Conservation (phyloP, 92 coral and sea anemone genomes). For the Pocillopora meandrina region DNA sequence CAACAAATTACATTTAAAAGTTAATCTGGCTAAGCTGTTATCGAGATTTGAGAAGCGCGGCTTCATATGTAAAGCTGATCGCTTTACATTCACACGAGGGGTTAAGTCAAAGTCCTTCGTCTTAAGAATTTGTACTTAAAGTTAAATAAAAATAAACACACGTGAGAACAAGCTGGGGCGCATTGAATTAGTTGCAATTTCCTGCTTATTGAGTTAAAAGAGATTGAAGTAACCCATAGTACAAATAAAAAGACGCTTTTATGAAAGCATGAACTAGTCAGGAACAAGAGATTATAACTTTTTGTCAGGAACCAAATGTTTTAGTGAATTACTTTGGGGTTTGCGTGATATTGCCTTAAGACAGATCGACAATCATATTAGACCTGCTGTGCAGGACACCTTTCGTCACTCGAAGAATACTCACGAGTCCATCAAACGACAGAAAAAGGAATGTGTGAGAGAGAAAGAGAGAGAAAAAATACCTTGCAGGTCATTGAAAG, state of each 20-base stretch:
- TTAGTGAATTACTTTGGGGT: background rate
- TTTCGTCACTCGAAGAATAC: background rate
- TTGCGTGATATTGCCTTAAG: background rate
- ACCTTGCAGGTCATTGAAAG: too few relatives aligned
- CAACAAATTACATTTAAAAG: background rate
- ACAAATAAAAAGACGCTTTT: background rate
- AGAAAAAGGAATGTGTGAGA: background rate
- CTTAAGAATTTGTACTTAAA: background rate
- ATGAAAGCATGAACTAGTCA: background rate
- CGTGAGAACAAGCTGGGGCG: background rate
- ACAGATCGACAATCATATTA: background rate
- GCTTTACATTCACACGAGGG: background rate
- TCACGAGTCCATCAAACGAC: background rate
- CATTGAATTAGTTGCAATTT: background rate
- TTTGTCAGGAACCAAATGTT: background rate
- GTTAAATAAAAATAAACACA: background rate
- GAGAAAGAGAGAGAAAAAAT: too few relatives aligned
- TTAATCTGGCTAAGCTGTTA: background rate
- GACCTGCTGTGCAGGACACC: background rate
- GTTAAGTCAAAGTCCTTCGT: background rate
- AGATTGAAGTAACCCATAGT: background rate
- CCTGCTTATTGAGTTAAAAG: background rate
- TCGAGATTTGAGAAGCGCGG: background rate
- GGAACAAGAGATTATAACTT: too few relatives aligned
- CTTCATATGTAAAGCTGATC: background rate